Base-by-base conservation (phyloP, 2,113 vertebrate genomes). In the Bambusicola thoracicus region DNA sequence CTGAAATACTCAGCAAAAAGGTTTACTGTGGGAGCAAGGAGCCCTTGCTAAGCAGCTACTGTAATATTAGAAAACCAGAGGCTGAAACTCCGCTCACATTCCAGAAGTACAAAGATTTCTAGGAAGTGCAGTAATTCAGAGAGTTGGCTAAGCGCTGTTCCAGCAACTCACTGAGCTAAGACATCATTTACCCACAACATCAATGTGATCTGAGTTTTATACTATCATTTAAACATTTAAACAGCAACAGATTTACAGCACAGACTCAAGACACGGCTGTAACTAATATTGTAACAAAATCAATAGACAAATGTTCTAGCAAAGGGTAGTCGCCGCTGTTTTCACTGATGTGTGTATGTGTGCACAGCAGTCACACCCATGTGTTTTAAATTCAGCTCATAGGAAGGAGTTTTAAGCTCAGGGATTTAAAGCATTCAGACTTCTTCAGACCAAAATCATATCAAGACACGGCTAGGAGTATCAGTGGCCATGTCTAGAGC, bases 361-460 rank as follows among this genome's bases (percentile, higher is more conserved):
- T 90, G 91, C 80, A 69, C 32, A 87, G 48, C 73, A 85, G 89
- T 95, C 95, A 76, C 41, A 74, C 61, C 85, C 93, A 85, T 85
- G 63, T 96, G 79, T 90, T 97, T 97, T 95, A 94, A 95, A 95
- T 94, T 96, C 92, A 81, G 34, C 34, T 73, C 74, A 58, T 53
- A 80, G 78, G 87, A 97, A 96, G 81, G 77, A 82, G 66, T 85
- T 96, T 94, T 89, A 95, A 92, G 84, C 80, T 92, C 66, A 34
- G 59, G 92, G 74, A 96, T 95, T 94, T 95, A 82, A 96, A 86
- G 51, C 69, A 90, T 87, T 97, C 81, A 75, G 84, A 73, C 27
- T 85, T 95, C 61, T 90, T 96, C 87, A 96, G 63, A 96, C 66
- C 55, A 66, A 94, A 97, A 84, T 96, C 81, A 84, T 94, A 96